Evolutionary conservation across 2,797 vertebrate genomes (phyloP), one percentile per base, ranked within the genome.

Genomic region (Kryptolebias ocellatus): DNA sequence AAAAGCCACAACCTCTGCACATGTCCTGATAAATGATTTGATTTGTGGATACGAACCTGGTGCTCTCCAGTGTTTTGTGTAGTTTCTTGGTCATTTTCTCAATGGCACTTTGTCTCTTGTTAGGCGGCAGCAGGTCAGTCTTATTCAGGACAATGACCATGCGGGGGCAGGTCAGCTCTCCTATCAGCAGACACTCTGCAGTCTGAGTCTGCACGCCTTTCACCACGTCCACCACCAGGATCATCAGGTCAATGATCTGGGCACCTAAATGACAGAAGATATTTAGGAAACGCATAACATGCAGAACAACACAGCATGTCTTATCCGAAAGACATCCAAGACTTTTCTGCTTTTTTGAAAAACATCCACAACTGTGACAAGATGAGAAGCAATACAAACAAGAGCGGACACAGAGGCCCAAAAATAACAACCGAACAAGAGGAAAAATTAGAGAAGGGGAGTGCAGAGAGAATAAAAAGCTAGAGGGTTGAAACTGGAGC

Each of bases 161-260:
- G 79, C 94, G 94, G 64, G 94, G 94, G 85, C 98, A 99, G 73
- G 97, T 96, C 29, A 99, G 95, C 77, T 98, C 96, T 59, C 98
- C 98, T 3, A 99, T 99, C 67, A 99, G 94, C 69, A 99, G 93
- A 89, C 98, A 99, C 85, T 99, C 98, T 0, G 98, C 98, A 10
- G 98, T 98, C 93, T 99, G 98, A 0, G 98, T 99, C 93, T 99
- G 98, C 91, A 99, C 93, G 0, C 98, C 98, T 85, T 98, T 99
- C 76, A 98, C 97, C 87, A 99, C 95, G 0, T 99, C 98, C 49
- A 99, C 96, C 76, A 99, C 97, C 73, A 99, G 92, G 94, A 99
- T 94, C 98, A 99, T 99, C 86, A 99, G 88, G 84, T 99, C 98
- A 44, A 99, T 99, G 79, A 99, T 99, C 90, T 99, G 98, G 60